Evolutionary conservation across 2,797 vertebrate species (phyloP), one percentile per base, ranked within the genome.

Genomic region (Parauchenoglanis ngamensis): DNA sequence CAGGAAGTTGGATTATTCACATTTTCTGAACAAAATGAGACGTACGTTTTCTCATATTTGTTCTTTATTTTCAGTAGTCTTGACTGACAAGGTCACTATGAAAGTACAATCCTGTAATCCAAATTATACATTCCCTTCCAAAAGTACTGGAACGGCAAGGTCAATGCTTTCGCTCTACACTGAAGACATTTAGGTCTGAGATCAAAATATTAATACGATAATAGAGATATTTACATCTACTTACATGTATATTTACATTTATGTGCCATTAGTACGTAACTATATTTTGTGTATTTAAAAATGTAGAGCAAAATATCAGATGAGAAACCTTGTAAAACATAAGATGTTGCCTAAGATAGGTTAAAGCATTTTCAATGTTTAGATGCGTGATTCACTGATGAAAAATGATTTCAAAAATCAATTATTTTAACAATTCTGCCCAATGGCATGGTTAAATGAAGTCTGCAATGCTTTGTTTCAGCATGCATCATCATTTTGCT

Each of bases 401-500:
- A 59, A 57, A 31, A 59, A 79, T 59, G 0, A 59, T 28, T 54
- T 73, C 13, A 17, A 8, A 54, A 76, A n/a, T 78, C 76, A 35
- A 1, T 78, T 78, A 21, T 78, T 35, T 57, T 13, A 23, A 78
- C 54, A 28, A 23, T 17, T 40, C 7, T 40, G 77, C 77, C 56
- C 31, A 35, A 13, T 35, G 52, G 28, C 28, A 35, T 5, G 28
- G 28, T 10, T 56, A 11, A 56, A 57, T 31, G n/a, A 56, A 56
- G 75, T 31, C 75, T 59, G 77, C 31, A 13, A 40, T 23, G 70
- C 61, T 59, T 19, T 52, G 40, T 76, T 87, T 54, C 63, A 80
- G 10, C 65, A 82, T 72, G 40, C 76, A 79, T 88, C 61, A 88
- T 88, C 72, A 80, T 88, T 85, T 85, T 25, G 61, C 84, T 87